Conservation (phyloP, 2,113 vertebrate genomes). For the Toxotes chatareus region DNA sequence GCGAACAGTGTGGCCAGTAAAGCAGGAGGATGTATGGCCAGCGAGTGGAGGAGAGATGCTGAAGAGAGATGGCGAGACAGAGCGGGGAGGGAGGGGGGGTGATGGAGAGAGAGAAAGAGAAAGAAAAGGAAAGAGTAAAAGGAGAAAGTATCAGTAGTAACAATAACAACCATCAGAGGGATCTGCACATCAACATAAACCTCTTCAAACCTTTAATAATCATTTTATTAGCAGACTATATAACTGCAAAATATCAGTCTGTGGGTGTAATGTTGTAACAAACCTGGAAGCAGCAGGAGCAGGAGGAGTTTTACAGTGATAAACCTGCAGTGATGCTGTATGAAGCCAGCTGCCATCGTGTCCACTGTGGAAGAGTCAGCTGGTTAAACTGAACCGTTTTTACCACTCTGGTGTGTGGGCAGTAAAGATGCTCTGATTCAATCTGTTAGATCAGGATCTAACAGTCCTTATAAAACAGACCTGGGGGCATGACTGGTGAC, state of each 20-base stretch:
- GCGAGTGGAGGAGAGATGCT: constrained; percentile 41
- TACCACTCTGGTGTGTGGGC: no score
- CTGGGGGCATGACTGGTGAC: no score
- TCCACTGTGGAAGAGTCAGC: no score
- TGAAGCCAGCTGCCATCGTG: no score
- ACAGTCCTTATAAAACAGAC: no score
- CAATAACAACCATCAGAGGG: constrained; percentile 81
- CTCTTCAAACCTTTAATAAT: not conserved
- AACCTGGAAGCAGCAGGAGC: not conserved
- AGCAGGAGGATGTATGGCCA: constrained; percentile 37
- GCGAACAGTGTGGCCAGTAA: constrained; percentile 22
- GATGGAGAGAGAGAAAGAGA: constrained; percentile 5
- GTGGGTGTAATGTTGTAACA: not conserved
- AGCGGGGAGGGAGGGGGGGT: constrained; percentile 20
- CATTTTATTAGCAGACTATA: not conserved
- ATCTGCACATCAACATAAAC: constrained; percentile 45
- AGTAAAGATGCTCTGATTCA: no score
- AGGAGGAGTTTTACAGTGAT: not conserved
- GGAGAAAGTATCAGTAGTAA: constrained; percentile 26
- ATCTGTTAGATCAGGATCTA: no score
- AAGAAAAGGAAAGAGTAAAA: not conserved
- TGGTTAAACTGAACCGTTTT: no score
- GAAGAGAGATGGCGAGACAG: constrained; percentile 1
- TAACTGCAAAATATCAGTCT: not conserved
- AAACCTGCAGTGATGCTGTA: not conserved